Percentiles rank a stretch among this genome's conserved stretches.
Conservation (phyloP, 2,888 invertebrate genomes). For the Heliothis peltigera region DNA sequence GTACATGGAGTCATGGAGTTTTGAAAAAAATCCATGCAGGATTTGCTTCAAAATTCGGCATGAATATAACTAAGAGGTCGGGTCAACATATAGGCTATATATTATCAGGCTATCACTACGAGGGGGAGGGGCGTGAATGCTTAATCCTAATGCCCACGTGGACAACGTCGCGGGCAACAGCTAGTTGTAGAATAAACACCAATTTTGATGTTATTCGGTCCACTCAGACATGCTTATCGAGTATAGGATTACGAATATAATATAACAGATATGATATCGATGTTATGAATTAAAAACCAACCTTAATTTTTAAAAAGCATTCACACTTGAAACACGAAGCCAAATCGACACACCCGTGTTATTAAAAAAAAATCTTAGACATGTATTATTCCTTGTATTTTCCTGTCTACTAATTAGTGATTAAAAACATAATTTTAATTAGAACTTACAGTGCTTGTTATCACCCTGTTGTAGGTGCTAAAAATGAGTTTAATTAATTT, state of each 20-base stretch:
- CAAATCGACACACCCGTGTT: background rate
- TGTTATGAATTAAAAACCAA: background rate
- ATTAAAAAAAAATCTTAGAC: slow-evolving; percentile 7
- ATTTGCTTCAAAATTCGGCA: no score
- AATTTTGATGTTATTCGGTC: background rate
- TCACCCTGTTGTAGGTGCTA: slow-evolving; percentile 22
- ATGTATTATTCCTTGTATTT: slow-evolving; percentile 14
- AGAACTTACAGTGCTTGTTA: slow-evolving; percentile 4
- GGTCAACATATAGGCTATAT: no score
- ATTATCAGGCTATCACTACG: no score
- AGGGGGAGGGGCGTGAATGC: no score
- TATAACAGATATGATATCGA: no score
- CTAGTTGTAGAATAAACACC: no score
- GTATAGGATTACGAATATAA: background rate
- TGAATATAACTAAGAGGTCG: no score
- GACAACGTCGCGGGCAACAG: no score
- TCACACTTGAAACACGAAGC: slow-evolving; percentile 15
- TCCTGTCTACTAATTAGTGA: slow-evolving; percentile 34
- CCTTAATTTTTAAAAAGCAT: background rate
- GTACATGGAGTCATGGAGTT: no score
- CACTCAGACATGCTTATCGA: background rate
- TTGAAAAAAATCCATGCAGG: no score
- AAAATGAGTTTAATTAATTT: slow-evolving; percentile 36
- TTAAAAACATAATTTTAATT: slow-evolving; percentile 27
- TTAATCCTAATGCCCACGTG: no score